Base-by-base conservation (phyloP, 2,113 vertebrate genomes). In the Myotis yumanensis region DNA sequence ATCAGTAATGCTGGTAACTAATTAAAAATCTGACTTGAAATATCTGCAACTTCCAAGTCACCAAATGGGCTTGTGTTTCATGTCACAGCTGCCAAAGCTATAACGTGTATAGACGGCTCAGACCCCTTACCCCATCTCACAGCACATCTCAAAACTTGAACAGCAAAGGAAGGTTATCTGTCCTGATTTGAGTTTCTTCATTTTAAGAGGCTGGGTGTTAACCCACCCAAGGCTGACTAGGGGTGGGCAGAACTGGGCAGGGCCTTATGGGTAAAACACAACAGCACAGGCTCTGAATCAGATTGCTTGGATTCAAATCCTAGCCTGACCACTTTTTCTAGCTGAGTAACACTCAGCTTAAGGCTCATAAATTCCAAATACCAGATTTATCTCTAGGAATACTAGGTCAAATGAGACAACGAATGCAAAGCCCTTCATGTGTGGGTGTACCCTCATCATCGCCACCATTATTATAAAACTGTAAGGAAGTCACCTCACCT, bases 401-500 rank as follows among this genome's bases (percentile, higher is more conserved):
- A 30, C 23, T 22, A 54, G 25, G 64, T 32, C 59, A 48, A 52
- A 51, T 1, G 35, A 86, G 66, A 77, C 76, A 25, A 32, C 0
- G 46, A 32, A 46, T 0, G 18, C 46, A 17, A 73, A 71, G 54
- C 54, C 82, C 75, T 89, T 46, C 6, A 0, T 12, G 28, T 79
- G 30, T 62, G 4, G 28, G 4, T 17, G 7, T n/a, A 73, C n/a
- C 11, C 11, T 25, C 22, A 14, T n/a, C 1, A 22, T 4, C 35
- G 7, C 5, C 11, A 28, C 11, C 5, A 32, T 4, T 17, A 20
- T 2, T 1, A 7, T 3, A 23, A 0, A 5, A 25, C 11, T 7
- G 4, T 6, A 12, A 71, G 17, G 69, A 93, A 18, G 80, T 11
- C 80, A 68, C 10, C 99, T 97, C 93, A 99, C 99, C 99, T 0